These are phyloP conservation scores for Probaryconus sp. DNA, from an alignment of 1,140 invertebrate genomes.

Conservation along the genomic window DNA sequence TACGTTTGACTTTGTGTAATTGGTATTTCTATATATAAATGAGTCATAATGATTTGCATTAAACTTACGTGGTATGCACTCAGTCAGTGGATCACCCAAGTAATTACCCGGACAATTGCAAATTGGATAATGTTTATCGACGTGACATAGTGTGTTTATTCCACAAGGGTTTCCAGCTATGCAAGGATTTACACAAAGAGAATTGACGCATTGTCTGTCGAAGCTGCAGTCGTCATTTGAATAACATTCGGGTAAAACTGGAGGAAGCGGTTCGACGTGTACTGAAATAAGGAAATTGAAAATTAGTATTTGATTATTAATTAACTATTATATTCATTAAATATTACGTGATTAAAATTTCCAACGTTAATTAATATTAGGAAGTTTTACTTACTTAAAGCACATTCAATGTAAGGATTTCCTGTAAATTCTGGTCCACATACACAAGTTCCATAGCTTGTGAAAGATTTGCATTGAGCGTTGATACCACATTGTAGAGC, in stretches of 20 bases:
- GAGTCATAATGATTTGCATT: not conserved
- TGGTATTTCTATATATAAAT: no score
- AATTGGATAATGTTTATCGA: constrained; percentile 84
- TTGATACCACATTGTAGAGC: constrained; percentile 89
- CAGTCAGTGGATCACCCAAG: constrained; percentile 84
- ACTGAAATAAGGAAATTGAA: constrained; percentile 70
- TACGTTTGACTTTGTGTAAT: no score
- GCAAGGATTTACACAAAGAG: constrained; percentile 89
- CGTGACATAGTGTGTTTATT: constrained; percentile 86
- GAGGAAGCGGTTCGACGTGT: constrained; percentile 75
- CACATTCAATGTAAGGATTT: constrained; percentile 90
- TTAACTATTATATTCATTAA: constrained; percentile 2
- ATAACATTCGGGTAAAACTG: constrained; percentile 83
- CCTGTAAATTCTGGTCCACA: constrained; percentile 89
- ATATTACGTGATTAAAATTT: not conserved
- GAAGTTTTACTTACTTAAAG: constrained; percentile 79
- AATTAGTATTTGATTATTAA: not conserved
- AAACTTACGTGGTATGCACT: constrained; percentile 87
- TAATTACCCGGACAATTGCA: constrained; percentile 89
- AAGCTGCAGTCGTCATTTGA: constrained; percentile 85
- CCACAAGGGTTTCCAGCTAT: constrained; percentile 83
- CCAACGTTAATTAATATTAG: no score
- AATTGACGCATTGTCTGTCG: constrained; percentile 86
- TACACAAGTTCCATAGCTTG: constrained; percentile 86
- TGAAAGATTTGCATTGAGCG: constrained; percentile 87